Evolutionary conservation across 2,797 vertebrate genomes (phyloP), one percentile per base, ranked within the genome.

Genomic region (Bovichtus variegatus): DNA sequence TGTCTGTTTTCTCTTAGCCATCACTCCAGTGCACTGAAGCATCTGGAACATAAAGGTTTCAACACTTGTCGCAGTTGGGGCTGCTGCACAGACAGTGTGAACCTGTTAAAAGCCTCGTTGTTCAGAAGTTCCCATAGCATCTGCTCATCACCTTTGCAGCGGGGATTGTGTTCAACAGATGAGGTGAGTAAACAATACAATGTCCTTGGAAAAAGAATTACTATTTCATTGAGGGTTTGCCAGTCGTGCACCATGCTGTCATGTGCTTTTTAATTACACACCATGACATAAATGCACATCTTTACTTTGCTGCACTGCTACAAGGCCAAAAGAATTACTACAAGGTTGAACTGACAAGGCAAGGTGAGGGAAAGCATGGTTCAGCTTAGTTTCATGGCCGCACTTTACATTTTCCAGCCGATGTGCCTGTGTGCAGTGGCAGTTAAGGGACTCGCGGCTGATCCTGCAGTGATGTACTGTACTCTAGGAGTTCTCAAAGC

Each of bases 181-280:
- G 86, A 88, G 67, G 47, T 23, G 18, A 46, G 65, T 82, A 89
- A 90, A 90, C 78, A 84, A 70, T 59, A 46, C 67, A 8, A 31
- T 25, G 80, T 87, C 89, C 89, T 91, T 92, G 88, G 70, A 83
- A 78, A 25, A 83, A 78, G 46, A 87, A 84, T 87, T 70, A 75
- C 82, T 78, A 60, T 87, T 90, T 85, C 81, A 83, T 51, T 49
- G 67, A 74, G 60, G 60, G 46, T 77, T 89, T 86, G 69, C 69
- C 72, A 79, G 74, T 69, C 61, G 46, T 74, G 78, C 43, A 6
- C 65, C 75, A 65, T 53, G 72, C 80, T 82, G 86, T 68, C 82
- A 89, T 81, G 83, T 71, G 71, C 78, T 34, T 90, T 91, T 91
- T 89, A 93, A 91, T 91, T 90, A 87, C 72, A 81, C 75, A 64